A percentile compares a stretch with the other conserved stretches of the same genome.
These are phyloP conservation scores for Nomada flava DNA, from an alignment of 2,888 invertebrate genomes.

Conservation along the genomic window DNA sequence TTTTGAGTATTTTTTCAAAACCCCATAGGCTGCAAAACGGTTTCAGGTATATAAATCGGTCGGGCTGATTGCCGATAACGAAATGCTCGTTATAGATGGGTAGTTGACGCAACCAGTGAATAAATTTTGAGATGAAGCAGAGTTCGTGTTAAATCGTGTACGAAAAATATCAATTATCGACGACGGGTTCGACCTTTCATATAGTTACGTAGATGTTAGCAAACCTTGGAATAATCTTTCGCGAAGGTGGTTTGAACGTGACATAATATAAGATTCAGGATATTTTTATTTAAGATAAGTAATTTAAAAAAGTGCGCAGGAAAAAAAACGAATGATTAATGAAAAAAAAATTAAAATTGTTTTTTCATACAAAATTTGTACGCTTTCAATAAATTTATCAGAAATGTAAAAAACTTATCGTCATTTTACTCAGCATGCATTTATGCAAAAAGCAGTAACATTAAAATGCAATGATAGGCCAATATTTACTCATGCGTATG, in stretches of 20 bases:
- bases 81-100: background rate
- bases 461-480: conserved; percentile 8
- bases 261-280: background rate
- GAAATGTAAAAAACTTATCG: conserved; percentile 1
- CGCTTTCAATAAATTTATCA: background rate
- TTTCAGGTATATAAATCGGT: too few species aligned
- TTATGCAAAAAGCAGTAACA: conserved; percentile 23
- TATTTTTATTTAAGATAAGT: background rate
- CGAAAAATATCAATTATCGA: conserved; percentile 45
- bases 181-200: conserved; percentile 41
- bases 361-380: background rate
- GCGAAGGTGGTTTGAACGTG: background rate
- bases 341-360: background rate
- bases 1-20: background rate
- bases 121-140: conserved; percentile 17
- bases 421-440: background rate
- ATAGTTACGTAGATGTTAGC: conserved; percentile 31
- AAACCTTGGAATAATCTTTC: conserved; percentile 27
- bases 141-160: conserved; percentile 10
- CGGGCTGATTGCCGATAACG: too few species aligned
- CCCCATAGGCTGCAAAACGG: too few species aligned
- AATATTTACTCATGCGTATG: conserved; percentile 23
- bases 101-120: background rate
- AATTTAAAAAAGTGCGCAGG: conserved; percentile 2
- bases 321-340: background rate